Evolutionary conservation across 2,113 vertebrate species (phyloP).

Genomic region (Tenebrosternarchus preto): DNA sequence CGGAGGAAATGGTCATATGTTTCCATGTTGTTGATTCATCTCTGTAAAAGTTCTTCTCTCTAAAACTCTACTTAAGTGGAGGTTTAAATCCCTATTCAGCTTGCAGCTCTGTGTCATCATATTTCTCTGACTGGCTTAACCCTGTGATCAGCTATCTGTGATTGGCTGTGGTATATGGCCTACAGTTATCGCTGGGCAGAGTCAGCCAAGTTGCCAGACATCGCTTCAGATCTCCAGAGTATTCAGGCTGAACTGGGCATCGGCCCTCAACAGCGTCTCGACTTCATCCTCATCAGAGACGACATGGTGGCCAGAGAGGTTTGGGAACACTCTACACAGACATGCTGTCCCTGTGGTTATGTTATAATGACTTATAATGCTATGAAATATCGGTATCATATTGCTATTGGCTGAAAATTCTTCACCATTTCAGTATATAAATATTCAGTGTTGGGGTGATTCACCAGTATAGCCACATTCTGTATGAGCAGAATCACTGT

Average conservation of each 20-base stretch:
- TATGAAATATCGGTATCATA: too few species aligned
- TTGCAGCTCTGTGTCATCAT: not conserved
- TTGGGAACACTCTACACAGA: constrained; percentile 35
- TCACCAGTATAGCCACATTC: too few species aligned
- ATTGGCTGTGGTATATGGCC: constrained; percentile 49
- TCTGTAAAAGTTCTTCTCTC: not conserved
- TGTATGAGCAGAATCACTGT: too few species aligned
- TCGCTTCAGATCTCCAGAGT: constrained; percentile 83
- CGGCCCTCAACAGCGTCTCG: constrained; percentile 68
- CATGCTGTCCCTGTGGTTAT: too few species aligned
- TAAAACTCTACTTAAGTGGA: not conserved
- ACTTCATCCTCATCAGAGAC: constrained; percentile 89
- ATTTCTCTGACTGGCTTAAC: constrained; percentile 50
- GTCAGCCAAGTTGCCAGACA: constrained; percentile 75
- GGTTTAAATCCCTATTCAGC: not conserved
- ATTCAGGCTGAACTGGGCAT: constrained; percentile 82
- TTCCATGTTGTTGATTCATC: not conserved
- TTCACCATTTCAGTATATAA: not conserved
- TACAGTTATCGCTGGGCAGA: constrained; percentile 75
- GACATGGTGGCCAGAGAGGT: constrained; percentile 91
- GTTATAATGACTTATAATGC: too few species aligned
- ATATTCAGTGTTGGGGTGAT: too few species aligned
- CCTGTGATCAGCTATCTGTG: constrained; percentile 51
- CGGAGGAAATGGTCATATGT: not conserved
- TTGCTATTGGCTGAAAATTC: not conserved